These are phyloP conservation scores for Sebastes kiyomatsui DNA, from an alignment of 2,797 vertebrate species.

Conservation along the genomic window DNA sequence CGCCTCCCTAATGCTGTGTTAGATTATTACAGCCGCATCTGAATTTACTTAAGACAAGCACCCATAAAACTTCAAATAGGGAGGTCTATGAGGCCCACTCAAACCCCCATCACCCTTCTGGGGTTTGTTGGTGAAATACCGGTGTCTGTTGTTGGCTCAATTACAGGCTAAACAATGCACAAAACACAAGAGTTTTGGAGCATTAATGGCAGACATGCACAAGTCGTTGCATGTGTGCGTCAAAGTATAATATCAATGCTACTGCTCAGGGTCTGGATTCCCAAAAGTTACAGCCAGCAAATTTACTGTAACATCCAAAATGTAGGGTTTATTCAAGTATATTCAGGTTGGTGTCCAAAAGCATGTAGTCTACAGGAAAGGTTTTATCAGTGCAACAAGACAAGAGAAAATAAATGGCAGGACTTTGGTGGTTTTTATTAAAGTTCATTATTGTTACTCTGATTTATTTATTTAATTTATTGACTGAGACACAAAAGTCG, in stretches of 20 bases:
- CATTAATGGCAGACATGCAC: constrained; percentile 13
- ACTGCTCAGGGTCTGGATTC: not conserved
- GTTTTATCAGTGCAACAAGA: not conserved
- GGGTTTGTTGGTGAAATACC: constrained; percentile 52
- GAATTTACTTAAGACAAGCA: constrained; percentile 84
- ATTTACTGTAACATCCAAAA: constrained; percentile 22
- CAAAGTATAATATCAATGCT: not conserved
- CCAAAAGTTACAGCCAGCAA: not conserved
- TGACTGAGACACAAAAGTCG: not conserved
- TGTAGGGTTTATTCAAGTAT: not conserved
- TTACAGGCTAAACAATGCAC: constrained; percentile 46
- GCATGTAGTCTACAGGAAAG: not conserved
- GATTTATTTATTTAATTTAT: not conserved
- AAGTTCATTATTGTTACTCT: not conserved
- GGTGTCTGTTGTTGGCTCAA: constrained; percentile 53
- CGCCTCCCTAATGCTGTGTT: constrained; percentile 63
- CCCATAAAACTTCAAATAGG: constrained; percentile 82
- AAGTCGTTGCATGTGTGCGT: not conserved
- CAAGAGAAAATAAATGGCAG: not conserved
- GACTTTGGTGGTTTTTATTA: not conserved
- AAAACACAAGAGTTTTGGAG: constrained; percentile 26
- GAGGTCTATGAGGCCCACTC: constrained; percentile 66
- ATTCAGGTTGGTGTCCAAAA: not conserved
- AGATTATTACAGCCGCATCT: constrained; percentile 81
- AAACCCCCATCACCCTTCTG: constrained; percentile 7